Evolutionary conservation across 2,797 vertebrate species (phyloP), one percentile per base, ranked within the genome.

Genomic region (Takifugu rubripes): DNA sequence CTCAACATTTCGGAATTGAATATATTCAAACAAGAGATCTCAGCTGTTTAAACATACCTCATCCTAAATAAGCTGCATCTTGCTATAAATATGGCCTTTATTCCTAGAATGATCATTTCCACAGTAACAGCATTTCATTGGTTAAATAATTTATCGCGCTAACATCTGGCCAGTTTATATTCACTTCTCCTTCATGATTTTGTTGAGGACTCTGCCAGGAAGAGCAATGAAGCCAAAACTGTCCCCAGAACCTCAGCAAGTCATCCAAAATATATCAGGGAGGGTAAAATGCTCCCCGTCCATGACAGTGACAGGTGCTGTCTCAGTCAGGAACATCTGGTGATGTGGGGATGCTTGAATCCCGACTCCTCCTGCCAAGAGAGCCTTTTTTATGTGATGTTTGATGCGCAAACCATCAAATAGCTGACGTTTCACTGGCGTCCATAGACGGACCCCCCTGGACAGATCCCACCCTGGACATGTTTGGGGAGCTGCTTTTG

Each of bases 311-410:
- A 75, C 77, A 78, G 66, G 64, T 61, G 72, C 77, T 60, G 70
- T 67, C 61, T 79, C 49, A 55, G 67, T 61, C 71, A 75, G 73
- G 66, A 56, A 58, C 77, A 72, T 70, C 62, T 68, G 72, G 69
- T 62, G 63, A 77, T 70, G 66, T 70, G 75, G 58, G 50, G 61
- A 61, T 36, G 68, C 61, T 59, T 67, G 48, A 76, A 78, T 63
- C 61, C 54, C 54, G 47, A 60, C 25, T 71, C 52, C 42, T 66
- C 55, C 64, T 75, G 73, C 76, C 75, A 78, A 75, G 57, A 51
- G 36, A 49, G 57, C 24, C 36, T 60, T 73, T 61, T 75, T 68
- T 65, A 77, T 49, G 21, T 33, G 69, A 12, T 40, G 11, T 40
- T 40, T 68, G 50, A 42, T 59, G 61, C 74, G 61, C 68, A 61